Evolutionary conservation across 2,888 invertebrate species (phyloP).

Genomic region (Hydraecia micacea): DNA sequence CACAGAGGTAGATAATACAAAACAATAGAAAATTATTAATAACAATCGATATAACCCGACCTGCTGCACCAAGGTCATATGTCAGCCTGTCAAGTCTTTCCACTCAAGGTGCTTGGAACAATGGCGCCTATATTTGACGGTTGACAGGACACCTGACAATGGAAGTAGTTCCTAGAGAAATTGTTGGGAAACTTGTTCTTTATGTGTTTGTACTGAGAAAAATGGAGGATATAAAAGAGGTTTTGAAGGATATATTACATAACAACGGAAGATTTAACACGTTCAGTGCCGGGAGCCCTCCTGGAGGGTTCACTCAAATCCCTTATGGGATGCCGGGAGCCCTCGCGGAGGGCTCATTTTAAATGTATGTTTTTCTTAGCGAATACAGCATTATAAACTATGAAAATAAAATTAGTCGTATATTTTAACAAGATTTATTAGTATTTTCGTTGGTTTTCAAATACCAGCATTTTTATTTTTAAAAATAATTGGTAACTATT

Average conservation of each 20-base stretch:
- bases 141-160: constrained; percentile 61
- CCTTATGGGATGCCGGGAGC: too few relatives aligned
- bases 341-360: too few relatives aligned
- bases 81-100: constrained; percentile 43
- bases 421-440: too few relatives aligned
- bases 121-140: constrained; percentile 59
- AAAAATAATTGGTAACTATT: too few relatives aligned
- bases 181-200: constrained; percentile 30
- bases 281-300: too few relatives aligned
- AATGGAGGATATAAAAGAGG: not conserved
- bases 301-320: too few relatives aligned
- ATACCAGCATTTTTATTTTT: too few relatives aligned
- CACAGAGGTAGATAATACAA: not conserved
- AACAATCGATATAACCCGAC: constrained; percentile 44
- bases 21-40: constrained; percentile 34
- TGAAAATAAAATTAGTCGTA: too few relatives aligned
- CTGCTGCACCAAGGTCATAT: constrained; percentile 45
- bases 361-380: too few relatives aligned
- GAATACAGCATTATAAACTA: too few relatives aligned
- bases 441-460: too few relatives aligned
- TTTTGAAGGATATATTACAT: not conserved
- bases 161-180: constrained; percentile 31
- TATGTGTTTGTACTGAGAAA: constrained; percentile 6
- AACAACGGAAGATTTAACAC: not conserved
- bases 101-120: constrained; percentile 50